Base-by-base conservation (phyloP, 2,113 vertebrate species). In the Neoarius graeffei region DNA sequence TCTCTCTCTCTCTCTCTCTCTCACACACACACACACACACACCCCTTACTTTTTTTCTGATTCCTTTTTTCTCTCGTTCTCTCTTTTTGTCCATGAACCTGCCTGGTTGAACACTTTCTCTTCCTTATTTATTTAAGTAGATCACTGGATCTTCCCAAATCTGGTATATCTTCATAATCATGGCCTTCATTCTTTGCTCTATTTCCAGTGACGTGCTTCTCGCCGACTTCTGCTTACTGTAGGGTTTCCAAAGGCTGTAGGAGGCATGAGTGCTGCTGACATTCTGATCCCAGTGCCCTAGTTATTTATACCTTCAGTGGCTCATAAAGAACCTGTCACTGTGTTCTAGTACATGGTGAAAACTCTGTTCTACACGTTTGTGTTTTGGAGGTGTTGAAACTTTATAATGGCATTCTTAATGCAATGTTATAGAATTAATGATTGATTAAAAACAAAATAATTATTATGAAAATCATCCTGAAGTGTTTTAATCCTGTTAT, bases 221-320 rank as follows among this genome's bases (percentile, higher is more conserved):
- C 92, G 90, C 85, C 88, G 90, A 89, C 89, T 94, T 95, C 91
- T 95, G 92, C 94, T 94, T 94, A 93, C 92, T 91, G 92, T 87
- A 71, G 85, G 92, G 84, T 94, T 94, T 94, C 94, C 91, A 92
- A 85, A 90, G 90, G 91, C 91, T 90, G 52, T n/a, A 86, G 84
- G 87, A 84, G 87, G 89, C 91, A 91, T 82, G 90, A 88, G 74
- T 91, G 87, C 90, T 89, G 93, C 91, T 94, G 89, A 94, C 92
- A 92, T 92, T 90, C 57, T 92, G 56, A 15, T 50, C 92, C 83
- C 91, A 81, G 93, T 87, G 92, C 89, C 87, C 90, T 90, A 86
- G 85, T 92, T 93, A 91, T 92, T 91, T 89, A 89, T 90, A 92
- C 76, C 85, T 80, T 91, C 77, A 90, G 82, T 85, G 86, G 89